phyloP scores from a whole-genome alignment of 2,888 invertebrate species.

The Pterobdella sp. region DNA sequence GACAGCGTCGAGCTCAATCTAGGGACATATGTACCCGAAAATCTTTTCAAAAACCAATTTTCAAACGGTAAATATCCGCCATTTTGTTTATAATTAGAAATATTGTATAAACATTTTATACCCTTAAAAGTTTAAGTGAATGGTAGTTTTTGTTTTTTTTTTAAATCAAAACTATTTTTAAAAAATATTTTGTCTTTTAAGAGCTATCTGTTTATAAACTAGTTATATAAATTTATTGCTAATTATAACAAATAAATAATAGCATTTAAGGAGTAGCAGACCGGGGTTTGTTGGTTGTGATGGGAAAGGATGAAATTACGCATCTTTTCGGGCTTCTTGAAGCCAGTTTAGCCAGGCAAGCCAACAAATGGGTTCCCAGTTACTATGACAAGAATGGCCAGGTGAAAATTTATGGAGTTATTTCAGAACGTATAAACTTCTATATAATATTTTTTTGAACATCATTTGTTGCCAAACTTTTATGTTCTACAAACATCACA shows the following conservation, averaged over 20 bases:
- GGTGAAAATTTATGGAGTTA: conserved; percentile 3
- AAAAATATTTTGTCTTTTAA: too few species aligned
- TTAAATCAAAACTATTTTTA: too few species aligned
- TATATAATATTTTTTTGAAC: too few species aligned
- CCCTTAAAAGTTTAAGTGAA: too few species aligned
- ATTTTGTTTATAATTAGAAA: too few species aligned
- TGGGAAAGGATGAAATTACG: conserved; percentile 17
- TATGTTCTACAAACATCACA: too few species aligned
- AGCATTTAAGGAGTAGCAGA: conserved; percentile 24
- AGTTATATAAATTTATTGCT: too few species aligned
- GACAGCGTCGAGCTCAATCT: background rate
- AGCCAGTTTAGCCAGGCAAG: conserved; percentile 6
- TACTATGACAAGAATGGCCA: conserved; percentile 15
- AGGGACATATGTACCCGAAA: conserved; percentile 16
- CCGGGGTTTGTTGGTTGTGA: conserved; percentile 16
- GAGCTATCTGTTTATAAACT: too few species aligned
- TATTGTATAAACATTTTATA: too few species aligned
- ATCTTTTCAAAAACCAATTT: conserved; percentile 5
- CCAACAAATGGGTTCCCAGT: conserved; percentile 22
- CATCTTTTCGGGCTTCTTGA: conserved; percentile 18
- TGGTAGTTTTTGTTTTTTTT: too few species aligned
- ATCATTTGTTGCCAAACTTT: too few species aligned
- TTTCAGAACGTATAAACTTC: background rate
- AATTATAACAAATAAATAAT: too few species aligned
- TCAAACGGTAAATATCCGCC: conserved; percentile 1